Evolutionary conservation across 2,113 vertebrate genomes (phyloP).

Genomic region (Gobiocypris rarus): DNA sequence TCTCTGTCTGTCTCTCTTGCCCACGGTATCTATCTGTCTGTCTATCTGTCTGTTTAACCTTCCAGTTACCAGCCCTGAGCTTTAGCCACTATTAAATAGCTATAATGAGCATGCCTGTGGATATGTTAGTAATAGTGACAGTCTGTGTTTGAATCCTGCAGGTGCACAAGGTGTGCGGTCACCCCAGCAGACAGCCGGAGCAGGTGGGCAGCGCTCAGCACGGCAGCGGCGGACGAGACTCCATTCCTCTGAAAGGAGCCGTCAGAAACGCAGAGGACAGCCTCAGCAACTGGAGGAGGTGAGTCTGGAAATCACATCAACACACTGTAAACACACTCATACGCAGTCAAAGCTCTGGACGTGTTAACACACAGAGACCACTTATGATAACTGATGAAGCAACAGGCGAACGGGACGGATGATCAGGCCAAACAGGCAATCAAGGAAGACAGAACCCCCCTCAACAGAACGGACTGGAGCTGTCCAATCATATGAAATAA

Average conservation of each 20-base stretch:
- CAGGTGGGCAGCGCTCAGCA: conserved; percentile 69
- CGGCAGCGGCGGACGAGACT: conserved; percentile 71
- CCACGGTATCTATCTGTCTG: too few species aligned
- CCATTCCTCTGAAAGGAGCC: conserved; percentile 69
- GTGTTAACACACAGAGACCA: too few species aligned
- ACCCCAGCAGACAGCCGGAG: conserved; percentile 69
- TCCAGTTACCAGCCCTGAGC: neutral
- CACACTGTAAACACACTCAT: neutral
- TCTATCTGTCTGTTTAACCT: too few species aligned
- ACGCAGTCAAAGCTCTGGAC: neutral
- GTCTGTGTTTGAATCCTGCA: conserved; percentile 54
- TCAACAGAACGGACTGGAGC: too few species aligned
- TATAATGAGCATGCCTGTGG: neutral
- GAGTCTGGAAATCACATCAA: conserved; percentile 55
- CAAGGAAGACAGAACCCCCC: too few species aligned
- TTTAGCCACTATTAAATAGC: neutral
- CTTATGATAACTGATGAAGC: too few species aligned
- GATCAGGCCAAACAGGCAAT: too few species aligned
- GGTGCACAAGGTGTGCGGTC: conserved; percentile 84
- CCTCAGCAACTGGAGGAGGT: conserved; percentile 82
- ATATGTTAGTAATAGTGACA: neutral
- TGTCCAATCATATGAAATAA: neutral
- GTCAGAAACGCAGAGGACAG: conserved; percentile 71
- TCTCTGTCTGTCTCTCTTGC: too few species aligned
- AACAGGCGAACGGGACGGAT: too few species aligned